Base-by-base conservation (phyloP, 2,113 vertebrate species). In the Pollachius pollachius region DNA sequence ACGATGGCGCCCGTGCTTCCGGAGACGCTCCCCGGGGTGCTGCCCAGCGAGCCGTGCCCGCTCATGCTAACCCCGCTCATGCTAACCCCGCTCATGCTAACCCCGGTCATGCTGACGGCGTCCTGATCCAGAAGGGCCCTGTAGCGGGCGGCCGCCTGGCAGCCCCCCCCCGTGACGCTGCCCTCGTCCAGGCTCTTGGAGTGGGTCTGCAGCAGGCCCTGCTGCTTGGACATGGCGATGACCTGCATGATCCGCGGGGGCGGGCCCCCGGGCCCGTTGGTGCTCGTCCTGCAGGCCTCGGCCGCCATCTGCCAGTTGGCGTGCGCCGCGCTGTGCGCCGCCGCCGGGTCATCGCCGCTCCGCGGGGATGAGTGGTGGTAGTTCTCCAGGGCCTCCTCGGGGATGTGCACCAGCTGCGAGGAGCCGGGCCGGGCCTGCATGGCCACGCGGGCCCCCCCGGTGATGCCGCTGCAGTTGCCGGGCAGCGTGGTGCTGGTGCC, bases 141-240 rank as follows among this genome's bases (percentile, higher is more conserved):
- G 72, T 95, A 96, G 62, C 93, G 93, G 79, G 92, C 90, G 17
- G 94, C 90, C 80, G 93, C 94, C 77, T 94, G 96, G 79, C 93
- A 93, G 78, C 93, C 94, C 65, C 92, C 93, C 0, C 94, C 93
- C 0, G 91, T 64, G 61, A 61, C 69, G 52, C 83, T 87, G 76
- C 83, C 81, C 65, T 91, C 89, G 3, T 89, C 89, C 71, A 91
- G 90, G 80, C 94, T 92, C 79, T 95, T 97, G 18, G 96, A 95
- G 62, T 96, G 96, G 69, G 94, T 90, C 75, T 97, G 96, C 13
- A 98, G 93, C 8, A 98, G 93, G 2, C 96, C 95, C 85, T 99
- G 97, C 80, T 99, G 97, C 89, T 98, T 99, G 77, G 96, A 97
- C 95, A 98, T 95, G 41, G 96, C 95, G 52, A 99, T 98, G 15